phyloP scores from a whole-genome alignment of 2,797 vertebrate species.

The Echeneis naucrates region DNA sequence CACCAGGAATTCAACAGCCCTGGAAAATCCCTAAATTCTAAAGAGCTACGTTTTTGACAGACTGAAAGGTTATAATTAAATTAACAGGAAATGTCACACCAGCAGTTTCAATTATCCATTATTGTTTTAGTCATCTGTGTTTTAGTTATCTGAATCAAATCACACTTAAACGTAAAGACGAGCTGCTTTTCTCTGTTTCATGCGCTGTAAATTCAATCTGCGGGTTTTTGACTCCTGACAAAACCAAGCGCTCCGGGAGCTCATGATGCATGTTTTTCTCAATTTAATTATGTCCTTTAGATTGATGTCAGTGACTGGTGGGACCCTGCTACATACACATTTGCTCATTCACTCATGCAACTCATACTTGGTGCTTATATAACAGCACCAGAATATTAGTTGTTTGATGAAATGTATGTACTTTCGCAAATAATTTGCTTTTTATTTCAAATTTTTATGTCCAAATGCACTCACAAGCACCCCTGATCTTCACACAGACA shows the following conservation, averaged over 20 bases:
- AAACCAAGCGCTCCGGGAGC: neutral
- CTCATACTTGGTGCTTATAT: neutral
- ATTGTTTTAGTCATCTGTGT: neutral
- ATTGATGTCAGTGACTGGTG: neutral
- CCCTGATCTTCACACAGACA: neutral
- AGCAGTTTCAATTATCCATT: neutral
- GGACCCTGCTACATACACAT: neutral
- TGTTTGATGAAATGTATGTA: slow-evolving; percentile 2
- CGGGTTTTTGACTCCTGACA: neutral
- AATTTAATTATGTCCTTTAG: neutral
- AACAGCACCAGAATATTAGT: neutral
- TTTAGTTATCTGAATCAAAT: neutral
- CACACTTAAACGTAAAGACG: neutral
- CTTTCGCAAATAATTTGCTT: slow-evolving; percentile 3
- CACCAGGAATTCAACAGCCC: neutral
- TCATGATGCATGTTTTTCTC: neutral
- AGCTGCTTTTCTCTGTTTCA: neutral
- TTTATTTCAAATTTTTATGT: slow-evolving; percentile 4
- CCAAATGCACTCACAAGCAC: slow-evolving; percentile 10
- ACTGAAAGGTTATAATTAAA: no score
- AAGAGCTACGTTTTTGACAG: neutral
- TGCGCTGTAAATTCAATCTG: neutral
- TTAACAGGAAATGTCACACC: neutral
- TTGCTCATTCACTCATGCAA: neutral
- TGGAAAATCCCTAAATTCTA: neutral